phyloP scores from a whole-genome alignment of 2,797 vertebrate species.

The Phalloptychus januarius region DNA sequence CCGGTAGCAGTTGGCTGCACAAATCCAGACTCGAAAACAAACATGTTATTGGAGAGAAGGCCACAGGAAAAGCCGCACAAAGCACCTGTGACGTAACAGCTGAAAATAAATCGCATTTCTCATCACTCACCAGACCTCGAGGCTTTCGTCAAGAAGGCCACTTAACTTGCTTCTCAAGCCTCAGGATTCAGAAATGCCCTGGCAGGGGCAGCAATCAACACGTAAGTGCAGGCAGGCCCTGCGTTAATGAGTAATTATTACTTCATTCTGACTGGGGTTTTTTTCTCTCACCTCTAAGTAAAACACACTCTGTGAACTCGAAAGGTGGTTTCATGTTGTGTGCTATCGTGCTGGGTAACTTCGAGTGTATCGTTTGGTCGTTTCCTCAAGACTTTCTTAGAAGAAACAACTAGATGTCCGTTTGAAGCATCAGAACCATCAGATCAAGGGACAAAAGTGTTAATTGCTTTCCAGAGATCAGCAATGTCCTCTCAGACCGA shows the following conservation, averaged over 20 bases:
- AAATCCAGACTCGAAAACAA: constrained; percentile 77
- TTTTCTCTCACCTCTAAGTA: background rate
- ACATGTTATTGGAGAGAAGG: constrained; percentile 66
- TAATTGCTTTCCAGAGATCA: background rate
- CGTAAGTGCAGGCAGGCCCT: background rate
- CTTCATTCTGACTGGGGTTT: constrained; percentile 1
- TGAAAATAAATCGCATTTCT: constrained; percentile 65
- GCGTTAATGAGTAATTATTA: constrained; percentile 1
- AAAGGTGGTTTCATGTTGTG: background rate
- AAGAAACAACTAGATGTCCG: background rate
- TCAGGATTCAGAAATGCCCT: constrained; percentile 23
- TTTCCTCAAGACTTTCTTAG: background rate
- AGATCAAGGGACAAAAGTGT: background rate
- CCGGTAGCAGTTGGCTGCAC: constrained; percentile 62
- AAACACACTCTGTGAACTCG: constrained; percentile 1
- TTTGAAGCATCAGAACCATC: background rate
- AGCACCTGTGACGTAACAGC: constrained; percentile 60
- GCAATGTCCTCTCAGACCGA: background rate
- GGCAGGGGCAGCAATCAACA: constrained; percentile 5
- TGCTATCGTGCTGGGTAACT: background rate
- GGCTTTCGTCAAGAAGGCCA: constrained; percentile 49
- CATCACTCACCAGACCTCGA: constrained; percentile 50
- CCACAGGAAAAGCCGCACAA: constrained; percentile 72
- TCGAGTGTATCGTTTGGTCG: accelerated
- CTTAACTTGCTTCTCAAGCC: constrained; percentile 50